Percentiles rank a stretch among this genome's conserved stretches.
phyloP scores from a whole-genome alignment of 2,113 vertebrate species.

The Pelodiscus sinensis region DNA sequence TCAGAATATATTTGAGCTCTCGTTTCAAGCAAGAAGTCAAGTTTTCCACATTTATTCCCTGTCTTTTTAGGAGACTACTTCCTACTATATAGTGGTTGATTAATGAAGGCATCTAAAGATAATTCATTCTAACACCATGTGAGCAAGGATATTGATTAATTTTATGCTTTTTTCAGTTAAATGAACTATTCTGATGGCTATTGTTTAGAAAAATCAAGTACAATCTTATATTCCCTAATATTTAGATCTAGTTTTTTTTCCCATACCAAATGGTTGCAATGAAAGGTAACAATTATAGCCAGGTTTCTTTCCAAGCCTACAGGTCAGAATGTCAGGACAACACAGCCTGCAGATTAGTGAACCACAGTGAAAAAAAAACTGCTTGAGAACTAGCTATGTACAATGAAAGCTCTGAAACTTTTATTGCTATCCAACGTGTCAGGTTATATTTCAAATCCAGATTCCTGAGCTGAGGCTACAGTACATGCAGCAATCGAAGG shows the following conservation, averaged over 20 bases:
- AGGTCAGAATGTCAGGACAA: slow-evolving; percentile 69
- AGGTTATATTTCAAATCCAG: background rate
- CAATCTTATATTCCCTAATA: background rate
- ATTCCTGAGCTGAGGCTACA: background rate
- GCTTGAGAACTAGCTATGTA: background rate
- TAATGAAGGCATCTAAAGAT: background rate
- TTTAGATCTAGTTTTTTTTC: slow-evolving; percentile 59
- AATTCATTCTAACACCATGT: background rate
- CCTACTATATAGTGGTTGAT: slow-evolving; percentile 1
- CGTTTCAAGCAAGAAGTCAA: slow-evolving; percentile 16
- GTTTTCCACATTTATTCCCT: slow-evolving; percentile 26
- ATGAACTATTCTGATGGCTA: background rate
- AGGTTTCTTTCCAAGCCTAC: slow-evolving; percentile 53
- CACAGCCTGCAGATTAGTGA: slow-evolving; percentile 64
- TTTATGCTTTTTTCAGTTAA: background rate
- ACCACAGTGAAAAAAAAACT: slow-evolving; percentile 31
- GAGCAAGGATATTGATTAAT: background rate
- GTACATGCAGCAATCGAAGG: background rate
- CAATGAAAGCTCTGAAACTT: background rate
- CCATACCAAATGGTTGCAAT: slow-evolving; percentile 42
- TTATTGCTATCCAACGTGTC: background rate
- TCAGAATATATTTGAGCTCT: background rate
- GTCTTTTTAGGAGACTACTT: slow-evolving; percentile 18
- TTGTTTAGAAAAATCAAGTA: slow-evolving; percentile 16
- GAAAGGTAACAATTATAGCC: slow-evolving; percentile 62